Conservation (phyloP, 2,113 vertebrate genomes). For the Cisticola juncidis region DNA sequence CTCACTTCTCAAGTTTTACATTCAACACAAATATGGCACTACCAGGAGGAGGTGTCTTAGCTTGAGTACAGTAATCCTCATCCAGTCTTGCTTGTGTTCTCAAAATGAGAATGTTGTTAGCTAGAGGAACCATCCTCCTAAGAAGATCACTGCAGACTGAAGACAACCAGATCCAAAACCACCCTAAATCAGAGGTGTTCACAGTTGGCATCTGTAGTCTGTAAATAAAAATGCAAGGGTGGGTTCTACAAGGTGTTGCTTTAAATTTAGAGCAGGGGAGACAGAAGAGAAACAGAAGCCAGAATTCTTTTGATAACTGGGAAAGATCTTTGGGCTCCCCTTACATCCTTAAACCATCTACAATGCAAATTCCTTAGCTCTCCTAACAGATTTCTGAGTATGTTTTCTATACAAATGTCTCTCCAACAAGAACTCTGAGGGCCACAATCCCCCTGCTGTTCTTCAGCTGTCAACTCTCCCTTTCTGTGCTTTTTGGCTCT, state of each 20-base stretch:
- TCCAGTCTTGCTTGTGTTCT: neutral
- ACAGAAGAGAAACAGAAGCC: neutral
- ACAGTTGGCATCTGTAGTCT: neutral
- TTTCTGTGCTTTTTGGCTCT: neutral
- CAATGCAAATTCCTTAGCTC: neutral
- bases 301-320: neutral
- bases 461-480: neutral
- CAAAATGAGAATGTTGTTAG: neutral
- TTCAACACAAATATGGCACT: neutral
- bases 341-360: neutral
- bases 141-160: neutral
- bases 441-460: neutral
- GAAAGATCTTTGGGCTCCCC: neutral
- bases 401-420: neutral
- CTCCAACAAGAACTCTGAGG: neutral
- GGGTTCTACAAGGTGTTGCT: neutral
- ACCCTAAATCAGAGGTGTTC: neutral
- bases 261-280: neutral
- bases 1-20: neutral
- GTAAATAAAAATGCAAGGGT: neutral
- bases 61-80: neutral
- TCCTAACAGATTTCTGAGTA: neutral
- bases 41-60: neutral
- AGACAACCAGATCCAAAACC: neutral
- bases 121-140: neutral